Conservation (phyloP, 2,113 vertebrate genomes). For the Notothenia coriiceps region DNA sequence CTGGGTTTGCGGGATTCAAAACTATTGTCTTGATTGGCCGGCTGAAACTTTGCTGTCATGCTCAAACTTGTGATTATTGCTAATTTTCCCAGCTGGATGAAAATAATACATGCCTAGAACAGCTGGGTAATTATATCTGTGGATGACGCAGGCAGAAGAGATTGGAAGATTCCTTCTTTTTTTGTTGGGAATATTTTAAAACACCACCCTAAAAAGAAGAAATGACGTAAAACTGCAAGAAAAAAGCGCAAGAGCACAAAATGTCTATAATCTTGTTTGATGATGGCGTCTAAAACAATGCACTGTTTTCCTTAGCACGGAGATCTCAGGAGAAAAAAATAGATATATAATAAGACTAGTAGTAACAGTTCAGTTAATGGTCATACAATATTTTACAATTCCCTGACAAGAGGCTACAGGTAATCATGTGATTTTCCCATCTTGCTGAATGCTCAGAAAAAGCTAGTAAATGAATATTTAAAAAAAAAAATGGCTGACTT, state of each 20-base stretch:
- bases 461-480: not conserved
- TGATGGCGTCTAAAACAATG: not conserved
- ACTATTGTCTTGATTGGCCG: slow-evolving; percentile 60
- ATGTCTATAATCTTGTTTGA: not conserved
- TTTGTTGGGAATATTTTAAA: slow-evolving; percentile 19
- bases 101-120: slow-evolving; percentile 44
- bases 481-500: not conserved
- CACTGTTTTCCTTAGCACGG: not conserved
- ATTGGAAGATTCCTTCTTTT: slow-evolving; percentile 31
- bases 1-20: slow-evolving; percentile 35
- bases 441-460: not conserved
- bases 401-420: too few species aligned
- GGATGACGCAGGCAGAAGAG: not conserved
- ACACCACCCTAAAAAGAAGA: not conserved
- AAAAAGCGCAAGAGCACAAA: not conserved
- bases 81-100: slow-evolving; percentile 56
- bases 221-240: not conserved
- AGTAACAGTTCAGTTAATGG: too few species aligned
- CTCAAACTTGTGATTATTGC: slow-evolving; percentile 69
- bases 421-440: not conserved
- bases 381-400: too few species aligned
- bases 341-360: too few species aligned
- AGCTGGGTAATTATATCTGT: slow-evolving; percentile 56
- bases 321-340: too few species aligned
- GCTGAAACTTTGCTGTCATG: slow-evolving; percentile 41